Evolutionary conservation across 2,113 vertebrate genomes (phyloP).

Genomic region (Hippocampus comes): DNA sequence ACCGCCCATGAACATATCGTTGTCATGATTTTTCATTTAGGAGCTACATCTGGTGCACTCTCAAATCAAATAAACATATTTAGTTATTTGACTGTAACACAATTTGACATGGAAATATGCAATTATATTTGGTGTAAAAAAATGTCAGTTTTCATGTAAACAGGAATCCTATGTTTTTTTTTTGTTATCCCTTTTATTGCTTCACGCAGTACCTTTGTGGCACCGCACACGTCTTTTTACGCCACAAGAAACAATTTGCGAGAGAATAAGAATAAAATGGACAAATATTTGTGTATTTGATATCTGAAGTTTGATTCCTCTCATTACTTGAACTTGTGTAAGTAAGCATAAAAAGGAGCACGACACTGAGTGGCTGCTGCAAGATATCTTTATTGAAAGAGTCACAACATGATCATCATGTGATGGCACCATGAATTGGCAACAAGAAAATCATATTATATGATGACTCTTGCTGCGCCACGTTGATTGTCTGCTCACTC

Average conservation of each 20-base stretch:
- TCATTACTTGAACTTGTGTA: no score
- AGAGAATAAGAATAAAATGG: neutral
- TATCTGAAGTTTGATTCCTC: neutral
- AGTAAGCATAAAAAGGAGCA: neutral
- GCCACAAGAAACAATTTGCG: neutral
- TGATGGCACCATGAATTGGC: conserved; percentile 4
- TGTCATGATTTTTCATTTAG: no score
- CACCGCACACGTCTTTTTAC: neutral
- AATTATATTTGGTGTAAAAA: neutral
- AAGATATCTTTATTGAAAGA: conserved; percentile 54
- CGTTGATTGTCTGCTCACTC: conserved; percentile 44
- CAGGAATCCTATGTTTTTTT: neutral
- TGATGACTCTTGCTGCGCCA: conserved; percentile 33
- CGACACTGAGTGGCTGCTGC: conserved; percentile 3
- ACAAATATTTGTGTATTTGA: neutral
- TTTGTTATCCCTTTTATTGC: no score
- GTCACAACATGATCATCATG: conserved; percentile 18
- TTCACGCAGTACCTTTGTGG: no score
- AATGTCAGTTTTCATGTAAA: neutral
- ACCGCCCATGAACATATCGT: no score
- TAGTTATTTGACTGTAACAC: no score
- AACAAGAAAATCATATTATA: conserved; percentile 69
- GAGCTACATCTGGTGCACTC: no score
- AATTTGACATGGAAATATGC: no score
- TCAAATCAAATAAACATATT: no score